Evolutionary conservation across 2,797 vertebrate genomes (phyloP).

Genomic region (Chelon labrosus): DNA sequence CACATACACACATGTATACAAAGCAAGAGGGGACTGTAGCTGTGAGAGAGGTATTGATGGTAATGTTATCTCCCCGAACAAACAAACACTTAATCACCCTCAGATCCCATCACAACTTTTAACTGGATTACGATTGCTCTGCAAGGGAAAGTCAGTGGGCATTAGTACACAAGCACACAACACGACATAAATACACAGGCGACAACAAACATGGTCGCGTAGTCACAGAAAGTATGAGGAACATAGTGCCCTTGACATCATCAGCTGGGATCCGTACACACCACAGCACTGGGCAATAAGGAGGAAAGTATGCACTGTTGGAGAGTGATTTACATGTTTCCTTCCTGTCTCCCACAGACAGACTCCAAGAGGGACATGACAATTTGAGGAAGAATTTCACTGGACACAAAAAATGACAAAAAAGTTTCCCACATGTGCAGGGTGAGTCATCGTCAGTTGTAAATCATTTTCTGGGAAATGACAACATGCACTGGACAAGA

Average conservation of each 20-base stretch:
- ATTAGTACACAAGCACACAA: conserved; percentile 26
- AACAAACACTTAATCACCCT: conserved; percentile 80
- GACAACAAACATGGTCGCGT: conserved; percentile 1
- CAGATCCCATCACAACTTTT: conserved; percentile 69
- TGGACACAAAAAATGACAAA: no score
- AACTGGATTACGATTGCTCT: conserved; percentile 70
- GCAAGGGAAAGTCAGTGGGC: conserved; percentile 63
- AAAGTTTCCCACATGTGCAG: no score
- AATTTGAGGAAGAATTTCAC: no score
- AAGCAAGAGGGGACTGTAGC: conserved; percentile 42
- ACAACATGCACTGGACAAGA: no score
- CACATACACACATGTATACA: conserved; percentile 31
- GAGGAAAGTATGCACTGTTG: not conserved
- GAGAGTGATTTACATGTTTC: no score
- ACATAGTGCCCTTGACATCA: conserved; percentile 12
- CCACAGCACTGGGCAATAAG: not conserved
- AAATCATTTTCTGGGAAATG: no score
- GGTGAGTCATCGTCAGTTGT: no score
- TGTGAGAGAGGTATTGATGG: conserved; percentile 65
- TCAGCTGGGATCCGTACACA: not conserved
- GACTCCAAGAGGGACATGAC: no score
- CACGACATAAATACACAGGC: conserved; percentile 28
- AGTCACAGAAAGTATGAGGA: conserved; percentile 21
- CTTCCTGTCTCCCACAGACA: no score
- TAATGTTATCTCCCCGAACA: conserved; percentile 65